Evolutionary conservation across 2,888 invertebrate genomes (phyloP).

Genomic region (Ochlodes sylvanus): DNA sequence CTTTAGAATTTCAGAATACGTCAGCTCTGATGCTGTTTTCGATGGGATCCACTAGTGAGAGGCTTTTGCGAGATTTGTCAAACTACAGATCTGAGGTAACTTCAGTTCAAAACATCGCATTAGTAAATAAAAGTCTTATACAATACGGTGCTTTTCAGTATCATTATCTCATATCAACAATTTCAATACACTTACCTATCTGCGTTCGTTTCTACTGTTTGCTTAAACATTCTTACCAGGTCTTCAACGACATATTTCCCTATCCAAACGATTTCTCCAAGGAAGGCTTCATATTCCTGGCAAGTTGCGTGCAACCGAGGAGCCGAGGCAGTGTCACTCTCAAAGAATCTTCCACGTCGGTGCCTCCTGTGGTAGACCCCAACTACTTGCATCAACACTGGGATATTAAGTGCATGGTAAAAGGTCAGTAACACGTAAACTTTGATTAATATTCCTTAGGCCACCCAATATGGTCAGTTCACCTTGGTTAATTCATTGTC

Average conservation of each 20-base stretch:
- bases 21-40: slow-evolving; percentile 87
- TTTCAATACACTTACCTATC: too few relatives aligned
- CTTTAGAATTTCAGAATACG: slow-evolving; percentile 78
- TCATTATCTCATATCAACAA: too few relatives aligned
- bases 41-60: slow-evolving; percentile 88
- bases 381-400: slow-evolving; percentile 87
- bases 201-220: not conserved
- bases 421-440: slow-evolving; percentile 68
- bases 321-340: slow-evolving; percentile 89
- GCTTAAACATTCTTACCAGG: slow-evolving; percentile 66
- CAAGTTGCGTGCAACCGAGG: slow-evolving; percentile 88
- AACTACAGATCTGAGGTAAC: slow-evolving; percentile 86
- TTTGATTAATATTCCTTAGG: too few relatives aligned
- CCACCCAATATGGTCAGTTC: too few relatives aligned
- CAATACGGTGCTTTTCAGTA: too few relatives aligned
- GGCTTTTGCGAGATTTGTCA: slow-evolving; percentile 86
- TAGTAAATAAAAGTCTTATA: too few relatives aligned
- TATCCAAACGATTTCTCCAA: slow-evolving; percentile 86
- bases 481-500: slow-evolving; percentile 14
- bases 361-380: slow-evolving; percentile 89
- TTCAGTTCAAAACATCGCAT: too few relatives aligned
- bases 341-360: slow-evolving; percentile 80
- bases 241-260: slow-evolving; percentile 87
- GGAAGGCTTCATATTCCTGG: slow-evolving; percentile 89
- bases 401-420: slow-evolving; percentile 87